These are phyloP conservation scores for Clepsis dumicolana DNA, from an alignment of 2,888 invertebrate species.

Conservation along the genomic window DNA sequence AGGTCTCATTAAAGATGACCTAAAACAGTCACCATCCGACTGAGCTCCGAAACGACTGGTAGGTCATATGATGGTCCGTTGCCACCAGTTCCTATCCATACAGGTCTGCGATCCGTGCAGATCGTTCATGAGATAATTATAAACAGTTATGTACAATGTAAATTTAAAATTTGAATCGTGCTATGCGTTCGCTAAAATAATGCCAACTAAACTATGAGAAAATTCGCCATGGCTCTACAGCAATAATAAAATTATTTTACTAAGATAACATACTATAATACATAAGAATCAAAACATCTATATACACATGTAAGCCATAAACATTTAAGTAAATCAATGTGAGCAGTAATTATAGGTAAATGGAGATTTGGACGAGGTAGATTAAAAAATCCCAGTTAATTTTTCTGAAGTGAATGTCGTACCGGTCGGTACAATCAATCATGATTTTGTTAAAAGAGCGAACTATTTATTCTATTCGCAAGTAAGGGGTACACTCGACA, in stretches of 20 bases:
- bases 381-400: neutral
- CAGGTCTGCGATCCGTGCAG: no score
- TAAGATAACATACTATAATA: neutral
- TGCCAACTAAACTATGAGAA: neutral
- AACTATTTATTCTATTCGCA: neutral
- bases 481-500: neutral
- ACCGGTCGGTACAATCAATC: neutral
- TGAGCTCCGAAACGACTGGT: neutral
- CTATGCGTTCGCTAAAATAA: constrained; percentile 6
- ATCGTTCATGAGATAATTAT: neutral
- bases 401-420: neutral
- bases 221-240: neutral
- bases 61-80: neutral
- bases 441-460: neutral
- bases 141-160: neutral
- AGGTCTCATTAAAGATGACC: neutral
- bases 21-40: neutral
- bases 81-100: no score
- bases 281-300: neutral
- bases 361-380: neutral
- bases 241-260: constrained; percentile 5
- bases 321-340: neutral
- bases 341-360: no score
- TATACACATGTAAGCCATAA: neutral
- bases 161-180: neutral